Evolutionary conservation across 2,113 vertebrate species (phyloP), one percentile per base, ranked within the genome.

Genomic region (Himantopus leucocephalus): DNA sequence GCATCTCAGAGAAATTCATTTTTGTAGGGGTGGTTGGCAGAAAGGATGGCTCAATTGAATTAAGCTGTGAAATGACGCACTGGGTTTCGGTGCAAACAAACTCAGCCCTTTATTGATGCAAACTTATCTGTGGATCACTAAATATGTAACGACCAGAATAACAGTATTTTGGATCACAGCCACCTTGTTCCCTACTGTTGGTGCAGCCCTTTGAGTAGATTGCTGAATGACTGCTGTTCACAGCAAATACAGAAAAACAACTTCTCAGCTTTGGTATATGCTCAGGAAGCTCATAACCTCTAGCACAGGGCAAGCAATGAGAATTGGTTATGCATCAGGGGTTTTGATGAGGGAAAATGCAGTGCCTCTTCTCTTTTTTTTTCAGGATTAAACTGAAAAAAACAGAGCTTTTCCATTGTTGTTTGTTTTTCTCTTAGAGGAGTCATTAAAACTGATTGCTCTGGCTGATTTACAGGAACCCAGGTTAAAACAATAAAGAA

Each of bases 401-500:
- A 78, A 63, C 73, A 90, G 11, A 55, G 24, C 4, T 94, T 85
- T 93, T 90, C 64, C 53, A 26, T 9, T 90, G 37, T 64, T 93
- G 64, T 92, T 95, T 96, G 66, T 93, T 96, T 94, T 95, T 62
- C 72, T 92, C 34, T 92, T 92, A 67, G 70, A 85, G 58, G 43
- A 91, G 32, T 83, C 95, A 96, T 95, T 96, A 88, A 92, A 92
- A 91, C 87, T 89, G 95, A 96, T 96, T 90, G 74, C 63, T 94
- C 73, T 89, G 93, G 58, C 89, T 96, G 95, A 96, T 97, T 95
- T 95, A 95, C 87, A 95, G 82, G 79, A 95, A 88, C 50, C 78
- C 79, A 92, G 91, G 90, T 94, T 97, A 92, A 96, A 97, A 95
- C 76, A 96, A 95, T 94, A 92, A 96, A 87, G 70, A 82, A 66